Percentiles rank a stretch among this genome's conserved stretches.
Evolutionary conservation across 2,797 vertebrate species (phyloP).

Genomic region (Trachurus trachurus): DNA sequence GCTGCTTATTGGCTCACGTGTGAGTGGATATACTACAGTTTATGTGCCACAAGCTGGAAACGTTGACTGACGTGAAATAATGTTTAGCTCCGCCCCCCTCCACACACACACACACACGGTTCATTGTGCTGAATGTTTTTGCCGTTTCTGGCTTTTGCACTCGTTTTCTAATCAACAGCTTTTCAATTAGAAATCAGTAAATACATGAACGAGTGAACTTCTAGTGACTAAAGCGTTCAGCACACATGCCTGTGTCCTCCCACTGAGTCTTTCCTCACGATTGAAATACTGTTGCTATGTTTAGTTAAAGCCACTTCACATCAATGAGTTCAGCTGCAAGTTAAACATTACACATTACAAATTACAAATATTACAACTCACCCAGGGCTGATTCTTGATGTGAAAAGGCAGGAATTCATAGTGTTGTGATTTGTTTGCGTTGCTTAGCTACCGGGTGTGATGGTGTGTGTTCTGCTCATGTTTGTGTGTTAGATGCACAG

Average conservation of each 20-base stretch:
- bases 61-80: constrained; percentile 8
- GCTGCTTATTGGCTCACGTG: constrained; percentile 4
- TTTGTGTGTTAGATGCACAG: constrained; percentile 91
- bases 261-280: not conserved
- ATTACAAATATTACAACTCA: not conserved
- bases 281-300: not conserved
- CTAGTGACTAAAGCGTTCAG: constrained; percentile 27
- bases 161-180: not conserved
- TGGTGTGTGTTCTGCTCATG: constrained; percentile 2
- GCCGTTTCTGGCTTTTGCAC: not conserved
- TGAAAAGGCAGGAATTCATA: constrained; percentile 23
- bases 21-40: not conserved
- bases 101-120: not conserved
- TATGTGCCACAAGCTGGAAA: constrained; percentile 9
- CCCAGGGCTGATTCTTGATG: not conserved
- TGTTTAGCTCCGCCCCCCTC: constrained; percentile 4
- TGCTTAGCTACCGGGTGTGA: not conserved
- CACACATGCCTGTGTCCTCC: not conserved
- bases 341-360: not conserved
- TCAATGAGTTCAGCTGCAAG: not conserved
- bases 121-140: constrained; percentile 42
- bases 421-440: constrained; percentile 5
- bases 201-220: not conserved
- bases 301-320: constrained; percentile 39
- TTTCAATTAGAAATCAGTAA: not conserved